A percentile compares a stretch with the other conserved stretches of the same genome.
Conservation (phyloP, 2,113 vertebrate species). For the Charadrius vociferus region DNA sequence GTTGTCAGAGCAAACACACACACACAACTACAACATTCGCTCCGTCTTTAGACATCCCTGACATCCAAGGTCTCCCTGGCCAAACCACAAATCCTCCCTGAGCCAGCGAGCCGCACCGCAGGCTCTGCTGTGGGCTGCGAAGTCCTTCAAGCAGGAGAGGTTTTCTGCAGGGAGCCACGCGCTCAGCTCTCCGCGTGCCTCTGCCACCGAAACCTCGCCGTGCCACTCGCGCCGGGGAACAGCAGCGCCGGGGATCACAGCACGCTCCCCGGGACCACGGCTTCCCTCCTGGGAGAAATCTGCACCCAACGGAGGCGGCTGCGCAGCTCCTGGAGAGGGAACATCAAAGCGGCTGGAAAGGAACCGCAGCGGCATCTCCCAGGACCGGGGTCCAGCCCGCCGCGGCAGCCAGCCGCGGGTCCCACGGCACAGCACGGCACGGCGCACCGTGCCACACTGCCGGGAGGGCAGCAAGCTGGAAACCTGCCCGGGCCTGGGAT, state of each 20-base stretch:
- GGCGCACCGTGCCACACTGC: accelerated
- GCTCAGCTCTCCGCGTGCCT: not conserved
- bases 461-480: not conserved
- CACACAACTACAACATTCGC: not conserved
- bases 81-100: not conserved
- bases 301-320: not conserved
- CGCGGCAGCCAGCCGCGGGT: not conserved
- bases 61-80: not conserved
- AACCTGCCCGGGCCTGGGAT: accelerated
- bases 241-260: accelerated
- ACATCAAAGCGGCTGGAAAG: not conserved
- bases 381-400: too few species aligned
- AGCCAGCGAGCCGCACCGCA: not conserved
- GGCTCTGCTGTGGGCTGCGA: not conserved
- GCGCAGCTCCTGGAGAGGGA: not conserved
- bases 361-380: not conserved
- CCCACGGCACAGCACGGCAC: not conserved
- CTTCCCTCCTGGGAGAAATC: not conserved
- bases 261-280: not conserved
- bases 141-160: not conserved
- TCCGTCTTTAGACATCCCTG: not conserved
- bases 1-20: not conserved
- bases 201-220: not conserved
- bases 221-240: accelerated
- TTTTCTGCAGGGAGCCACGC: not conserved